Conservation (phyloP, 2,113 vertebrate genomes). For the Neofelis nebulosa region DNA sequence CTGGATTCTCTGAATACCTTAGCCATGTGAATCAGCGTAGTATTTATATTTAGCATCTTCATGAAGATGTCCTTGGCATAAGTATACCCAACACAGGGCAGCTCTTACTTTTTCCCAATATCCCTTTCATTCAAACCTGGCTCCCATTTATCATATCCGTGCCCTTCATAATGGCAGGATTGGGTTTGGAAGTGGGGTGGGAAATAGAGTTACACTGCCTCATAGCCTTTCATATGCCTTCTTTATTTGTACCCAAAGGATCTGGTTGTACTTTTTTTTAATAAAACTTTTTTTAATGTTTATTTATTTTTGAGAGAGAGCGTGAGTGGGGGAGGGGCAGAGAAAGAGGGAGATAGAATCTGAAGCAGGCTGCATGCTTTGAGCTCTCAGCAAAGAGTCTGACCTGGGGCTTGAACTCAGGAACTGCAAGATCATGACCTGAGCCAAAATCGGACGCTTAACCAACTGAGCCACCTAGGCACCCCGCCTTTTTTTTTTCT, state of each 20-base stretch:
- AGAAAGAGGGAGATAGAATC: no score
- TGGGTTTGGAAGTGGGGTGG: neutral
- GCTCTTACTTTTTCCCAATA: neutral
- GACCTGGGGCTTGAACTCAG: no score
- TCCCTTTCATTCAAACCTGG: neutral
- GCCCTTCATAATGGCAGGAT: neutral
- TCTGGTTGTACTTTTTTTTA: neutral
- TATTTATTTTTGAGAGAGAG: no score
- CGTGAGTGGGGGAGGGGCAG: no score
- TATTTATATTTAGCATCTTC: neutral
- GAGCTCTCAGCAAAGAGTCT: no score
- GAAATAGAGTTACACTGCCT: neutral
- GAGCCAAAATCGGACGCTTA: no score
- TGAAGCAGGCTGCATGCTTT: no score
- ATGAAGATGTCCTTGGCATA: neutral
- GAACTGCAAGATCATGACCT: no score
- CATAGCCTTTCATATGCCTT: neutral
- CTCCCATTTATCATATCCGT: neutral
- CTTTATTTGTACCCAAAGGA: neutral
- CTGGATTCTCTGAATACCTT: neutral
- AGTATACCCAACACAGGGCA: neutral
- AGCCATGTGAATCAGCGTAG: neutral
- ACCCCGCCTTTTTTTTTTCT: no score
- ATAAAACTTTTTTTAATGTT: no score
- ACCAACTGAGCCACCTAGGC: no score